phyloP scores from a whole-genome alignment of 1,140 invertebrate species.

The Monochamus saltuarius region DNA sequence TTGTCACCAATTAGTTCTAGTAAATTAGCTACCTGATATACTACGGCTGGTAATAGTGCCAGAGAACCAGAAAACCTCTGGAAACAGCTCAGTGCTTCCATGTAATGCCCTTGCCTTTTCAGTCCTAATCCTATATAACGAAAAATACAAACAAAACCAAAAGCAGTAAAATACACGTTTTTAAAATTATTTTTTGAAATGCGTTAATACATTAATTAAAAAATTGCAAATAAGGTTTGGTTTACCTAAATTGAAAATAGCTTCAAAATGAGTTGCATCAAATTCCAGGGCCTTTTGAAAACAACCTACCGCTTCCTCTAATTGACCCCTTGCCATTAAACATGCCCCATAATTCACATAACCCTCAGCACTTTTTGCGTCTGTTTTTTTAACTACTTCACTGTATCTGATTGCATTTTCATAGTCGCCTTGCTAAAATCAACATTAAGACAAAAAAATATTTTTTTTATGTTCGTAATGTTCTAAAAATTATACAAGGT shows the following conservation, averaged over 20 bases:
- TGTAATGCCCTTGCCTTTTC: conserved; percentile 68
- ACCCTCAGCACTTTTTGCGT: conserved; percentile 56
- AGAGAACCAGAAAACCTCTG: conserved; percentile 64
- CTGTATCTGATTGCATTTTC: conserved; percentile 82
- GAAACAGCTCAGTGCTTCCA: conserved; percentile 79
- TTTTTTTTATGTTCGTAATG: too few relatives aligned
- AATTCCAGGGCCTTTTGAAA: conserved; percentile 78
- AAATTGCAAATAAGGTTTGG: conserved; percentile 7
- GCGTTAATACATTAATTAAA: too few relatives aligned
- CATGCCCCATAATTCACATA: conserved; percentile 91
- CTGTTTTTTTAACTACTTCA: conserved; percentile 69
- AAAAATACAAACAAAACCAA: too few relatives aligned
- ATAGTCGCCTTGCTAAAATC: conserved; percentile 73
- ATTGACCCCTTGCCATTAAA: conserved; percentile 70
- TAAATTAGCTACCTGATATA: conserved; percentile 83
- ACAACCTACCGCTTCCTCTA: conserved; percentile 73
- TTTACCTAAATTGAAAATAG: conserved; percentile 85
- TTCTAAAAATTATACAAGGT: too few relatives aligned
- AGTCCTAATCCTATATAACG: conserved; percentile 68
- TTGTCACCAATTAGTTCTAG: conserved; percentile 74
- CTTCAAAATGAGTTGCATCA: conserved; percentile 84
- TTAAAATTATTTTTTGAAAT: too few relatives aligned
- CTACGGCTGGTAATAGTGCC: conserved; percentile 71
- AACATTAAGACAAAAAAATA: too few relatives aligned
- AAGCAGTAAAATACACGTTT: too few relatives aligned